Evolutionary conservation across 2,113 vertebrate species (phyloP).

Genomic region (Gadus chalcogrammus): DNA sequence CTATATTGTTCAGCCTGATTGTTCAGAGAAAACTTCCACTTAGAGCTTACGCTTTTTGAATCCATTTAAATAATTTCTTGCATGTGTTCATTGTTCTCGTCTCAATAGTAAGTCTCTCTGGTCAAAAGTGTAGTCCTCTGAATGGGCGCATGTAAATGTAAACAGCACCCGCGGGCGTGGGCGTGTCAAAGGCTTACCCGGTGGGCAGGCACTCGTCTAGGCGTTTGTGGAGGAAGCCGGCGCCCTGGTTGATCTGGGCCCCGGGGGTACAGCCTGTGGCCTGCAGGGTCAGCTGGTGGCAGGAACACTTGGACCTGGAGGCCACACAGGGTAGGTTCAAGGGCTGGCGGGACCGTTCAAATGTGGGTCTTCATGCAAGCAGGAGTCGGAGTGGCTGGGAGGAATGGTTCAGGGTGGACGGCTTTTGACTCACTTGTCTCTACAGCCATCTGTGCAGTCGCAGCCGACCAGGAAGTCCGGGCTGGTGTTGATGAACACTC

Average conservation of each 20-base stretch:
- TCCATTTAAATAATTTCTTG: too few species aligned
- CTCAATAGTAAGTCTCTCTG: too few species aligned
- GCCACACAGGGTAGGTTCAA: background rate
- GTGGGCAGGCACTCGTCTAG: conserved; percentile 95
- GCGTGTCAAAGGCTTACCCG: conserved; percentile 70
- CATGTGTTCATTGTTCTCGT: too few species aligned
- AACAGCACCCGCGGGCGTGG: background rate
- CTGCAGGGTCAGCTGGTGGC: conserved; percentile 92
- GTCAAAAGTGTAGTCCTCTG: too few species aligned
- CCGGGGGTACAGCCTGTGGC: conserved; percentile 93
- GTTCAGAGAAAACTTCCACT: too few species aligned
- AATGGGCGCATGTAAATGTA: too few species aligned
- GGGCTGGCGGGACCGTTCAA: background rate
- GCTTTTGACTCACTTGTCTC: conserved; percentile 83
- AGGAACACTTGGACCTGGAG: conserved; percentile 88
- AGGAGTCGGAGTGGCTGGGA: background rate
- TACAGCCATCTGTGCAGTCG: conserved; percentile 92
- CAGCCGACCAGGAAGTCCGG: conserved; percentile 93
- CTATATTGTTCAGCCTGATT: too few species aligned
- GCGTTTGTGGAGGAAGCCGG: conserved; percentile 88
- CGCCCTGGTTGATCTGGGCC: conserved; percentile 81
- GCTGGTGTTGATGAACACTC: conserved; percentile 92
- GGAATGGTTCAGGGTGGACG: background rate
- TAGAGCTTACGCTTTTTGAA: too few species aligned
- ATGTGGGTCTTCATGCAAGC: background rate